phyloP scores from a whole-genome alignment of 2,797 vertebrate genomes.

The Lagorchestes hirsutus region DNA sequence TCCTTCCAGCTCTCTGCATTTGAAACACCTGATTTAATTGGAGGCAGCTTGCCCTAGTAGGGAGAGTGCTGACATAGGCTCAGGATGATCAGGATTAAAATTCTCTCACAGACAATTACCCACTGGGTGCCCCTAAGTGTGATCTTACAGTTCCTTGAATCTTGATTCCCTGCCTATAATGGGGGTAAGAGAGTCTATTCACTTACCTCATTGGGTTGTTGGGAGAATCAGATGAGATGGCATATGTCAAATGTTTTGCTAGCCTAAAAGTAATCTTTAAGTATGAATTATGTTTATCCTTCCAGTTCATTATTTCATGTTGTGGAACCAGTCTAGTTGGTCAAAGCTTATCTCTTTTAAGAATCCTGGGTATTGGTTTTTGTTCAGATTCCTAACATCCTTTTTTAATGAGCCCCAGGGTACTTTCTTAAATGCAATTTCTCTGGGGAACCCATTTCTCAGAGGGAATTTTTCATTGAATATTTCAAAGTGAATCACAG shows the following conservation, averaged over 20 bases:
- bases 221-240: not conserved
- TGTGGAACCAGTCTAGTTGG: not conserved
- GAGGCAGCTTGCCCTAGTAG: not conserved
- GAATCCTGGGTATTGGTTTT: not conserved
- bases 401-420: not conserved
- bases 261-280: not conserved
- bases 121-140: too few relatives aligned
- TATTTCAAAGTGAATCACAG: not conserved
- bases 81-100: not conserved
- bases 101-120: not conserved
- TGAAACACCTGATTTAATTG: not conserved
- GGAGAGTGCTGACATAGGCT: not conserved
- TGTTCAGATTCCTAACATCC: not conserved
- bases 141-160: not conserved
- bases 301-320: not conserved
- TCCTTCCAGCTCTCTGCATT: not conserved
- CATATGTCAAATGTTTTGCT: not conserved
- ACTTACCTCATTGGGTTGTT: not conserved
- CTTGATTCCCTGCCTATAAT: not conserved
- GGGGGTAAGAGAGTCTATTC: not conserved
- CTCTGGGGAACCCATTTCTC: not conserved
- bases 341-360: not conserved
- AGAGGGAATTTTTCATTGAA: not conserved
- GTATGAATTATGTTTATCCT: not conserved
- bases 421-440: not conserved